Evolutionary conservation across 1,140 invertebrate genomes (phyloP).

Genomic region (Lethocerus indicus): DNA sequence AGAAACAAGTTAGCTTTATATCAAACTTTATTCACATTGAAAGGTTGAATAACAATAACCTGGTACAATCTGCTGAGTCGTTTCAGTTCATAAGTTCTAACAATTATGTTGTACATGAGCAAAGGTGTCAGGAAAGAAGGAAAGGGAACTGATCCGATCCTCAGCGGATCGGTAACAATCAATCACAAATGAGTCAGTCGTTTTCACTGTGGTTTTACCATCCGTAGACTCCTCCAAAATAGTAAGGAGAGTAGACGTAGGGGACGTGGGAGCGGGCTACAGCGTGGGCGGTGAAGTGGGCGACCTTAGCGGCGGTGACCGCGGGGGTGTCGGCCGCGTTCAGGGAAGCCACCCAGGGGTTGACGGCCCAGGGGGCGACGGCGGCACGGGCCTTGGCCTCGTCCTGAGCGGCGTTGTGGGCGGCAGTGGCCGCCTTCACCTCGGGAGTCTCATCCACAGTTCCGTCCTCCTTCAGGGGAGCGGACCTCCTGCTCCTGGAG

Average conservation of each 20-base stretch:
- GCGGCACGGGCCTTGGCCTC: conserved; percentile 16
- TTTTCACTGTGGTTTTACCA: conserved; percentile 17
- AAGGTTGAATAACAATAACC: too few species aligned
- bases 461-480: conserved; percentile 25
- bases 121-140: too few species aligned
- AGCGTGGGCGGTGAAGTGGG: conserved; percentile 15
- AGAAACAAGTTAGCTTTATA: too few species aligned
- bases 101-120: too few species aligned
- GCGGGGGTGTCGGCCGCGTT: conserved; percentile 33
- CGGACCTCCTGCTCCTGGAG: conserved; percentile 12
- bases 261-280: not conserved
- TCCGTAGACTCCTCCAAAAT: not conserved
- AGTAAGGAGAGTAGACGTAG: not conserved
- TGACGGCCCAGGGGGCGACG: too few species aligned
- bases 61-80: too few species aligned
- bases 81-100: too few species aligned
- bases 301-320: conserved; percentile 27
- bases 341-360: too few species aligned
- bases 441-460: conserved; percentile 26
- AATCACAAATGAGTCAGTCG: conserved; percentile 2
- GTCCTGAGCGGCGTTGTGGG: conserved; percentile 31
- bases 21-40: too few species aligned
- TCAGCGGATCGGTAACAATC: too few species aligned
- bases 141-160: too few species aligned
- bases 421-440: conserved; percentile 37